phyloP scores from a whole-genome alignment of 2,113 vertebrate genomes.

The Coregonus clupeaformis region DNA sequence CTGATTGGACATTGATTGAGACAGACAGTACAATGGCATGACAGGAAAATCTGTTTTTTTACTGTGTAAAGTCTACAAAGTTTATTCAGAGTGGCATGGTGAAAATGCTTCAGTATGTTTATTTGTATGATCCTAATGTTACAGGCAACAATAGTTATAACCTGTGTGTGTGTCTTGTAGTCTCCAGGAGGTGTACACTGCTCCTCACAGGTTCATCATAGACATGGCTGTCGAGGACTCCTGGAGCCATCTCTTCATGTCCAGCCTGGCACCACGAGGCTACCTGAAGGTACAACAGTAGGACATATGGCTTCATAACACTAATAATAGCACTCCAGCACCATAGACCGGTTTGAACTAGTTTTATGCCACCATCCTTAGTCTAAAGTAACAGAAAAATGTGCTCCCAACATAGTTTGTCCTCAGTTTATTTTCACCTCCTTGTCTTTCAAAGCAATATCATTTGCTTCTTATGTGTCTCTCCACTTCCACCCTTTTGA shows the following conservation, averaged over 20 bases:
- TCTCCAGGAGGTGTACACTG: slow-evolving; percentile 91
- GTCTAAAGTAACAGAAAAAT: slow-evolving; percentile 39
- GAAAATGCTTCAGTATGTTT: background rate
- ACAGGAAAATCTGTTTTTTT: background rate
- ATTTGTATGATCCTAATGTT: background rate
- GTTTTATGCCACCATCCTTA: too few relatives aligned
- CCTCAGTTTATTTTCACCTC: too few relatives aligned
- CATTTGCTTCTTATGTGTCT: too few relatives aligned
- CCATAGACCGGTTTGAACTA: too few relatives aligned
- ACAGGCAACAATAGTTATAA: background rate
- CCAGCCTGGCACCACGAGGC: slow-evolving; percentile 78
- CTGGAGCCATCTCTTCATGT: slow-evolving; percentile 87
- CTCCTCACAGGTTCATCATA: slow-evolving; percentile 81
- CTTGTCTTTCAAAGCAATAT: too few relatives aligned
- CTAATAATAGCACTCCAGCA: too few relatives aligned
- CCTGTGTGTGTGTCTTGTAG: slow-evolving; percentile 59
- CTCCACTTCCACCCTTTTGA: too few relatives aligned
- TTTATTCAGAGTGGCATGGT: background rate
- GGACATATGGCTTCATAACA: background rate
- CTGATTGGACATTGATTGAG: background rate
- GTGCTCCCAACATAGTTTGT: too few relatives aligned
- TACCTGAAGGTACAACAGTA: slow-evolving; percentile 82
- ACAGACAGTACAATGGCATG: background rate
- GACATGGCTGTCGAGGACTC: slow-evolving; percentile 89
- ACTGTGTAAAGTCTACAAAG: background rate